Evolutionary conservation across 2,888 invertebrate genomes (phyloP).

Genomic region (Hyposoter didymator): DNA sequence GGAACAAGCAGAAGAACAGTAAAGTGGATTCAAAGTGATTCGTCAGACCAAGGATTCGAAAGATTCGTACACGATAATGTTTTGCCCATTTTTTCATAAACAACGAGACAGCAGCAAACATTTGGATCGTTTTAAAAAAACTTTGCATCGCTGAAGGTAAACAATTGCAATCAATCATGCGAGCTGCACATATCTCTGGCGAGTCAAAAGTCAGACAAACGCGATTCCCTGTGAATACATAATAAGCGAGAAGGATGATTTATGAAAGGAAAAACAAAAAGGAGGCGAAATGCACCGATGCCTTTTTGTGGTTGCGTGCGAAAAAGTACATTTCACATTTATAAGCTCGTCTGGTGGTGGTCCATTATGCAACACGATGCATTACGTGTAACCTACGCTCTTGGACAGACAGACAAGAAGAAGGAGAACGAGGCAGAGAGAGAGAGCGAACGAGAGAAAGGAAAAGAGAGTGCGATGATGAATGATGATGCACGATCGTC

Average conservation of each 20-base stretch:
- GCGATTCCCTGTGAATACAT: slow-evolving; percentile 32
- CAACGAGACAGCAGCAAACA: background rate
- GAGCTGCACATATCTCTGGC: background rate
- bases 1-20: no score
- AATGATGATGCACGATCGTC: slow-evolving; percentile 68
- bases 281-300: slow-evolving; percentile 39
- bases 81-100: background rate
- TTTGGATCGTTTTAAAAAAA: background rate
- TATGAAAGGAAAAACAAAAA: slow-evolving; percentile 17
- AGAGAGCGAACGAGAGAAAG: slow-evolving; percentile 41
- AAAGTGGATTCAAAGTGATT: no score
- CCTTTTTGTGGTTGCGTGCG: slow-evolving; percentile 28
- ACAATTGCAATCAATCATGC: slow-evolving; percentile 28
- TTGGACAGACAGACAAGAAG: slow-evolving; percentile 53
- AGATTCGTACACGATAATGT: background rate
- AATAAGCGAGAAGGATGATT: slow-evolving; percentile 41
- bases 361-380: slow-evolving; percentile 57
- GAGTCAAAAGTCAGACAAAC: slow-evolving; percentile 48
- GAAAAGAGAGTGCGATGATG: slow-evolving; percentile 55
- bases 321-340: slow-evolving; percentile 64
- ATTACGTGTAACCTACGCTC: slow-evolving; percentile 57
- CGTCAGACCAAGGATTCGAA: no score
- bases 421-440: slow-evolving; percentile 19
- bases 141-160: background rate
- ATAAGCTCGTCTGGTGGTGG: slow-evolving; percentile 47